phyloP scores from a whole-genome alignment of 2,113 vertebrate species.

The Zeus faber region DNA sequence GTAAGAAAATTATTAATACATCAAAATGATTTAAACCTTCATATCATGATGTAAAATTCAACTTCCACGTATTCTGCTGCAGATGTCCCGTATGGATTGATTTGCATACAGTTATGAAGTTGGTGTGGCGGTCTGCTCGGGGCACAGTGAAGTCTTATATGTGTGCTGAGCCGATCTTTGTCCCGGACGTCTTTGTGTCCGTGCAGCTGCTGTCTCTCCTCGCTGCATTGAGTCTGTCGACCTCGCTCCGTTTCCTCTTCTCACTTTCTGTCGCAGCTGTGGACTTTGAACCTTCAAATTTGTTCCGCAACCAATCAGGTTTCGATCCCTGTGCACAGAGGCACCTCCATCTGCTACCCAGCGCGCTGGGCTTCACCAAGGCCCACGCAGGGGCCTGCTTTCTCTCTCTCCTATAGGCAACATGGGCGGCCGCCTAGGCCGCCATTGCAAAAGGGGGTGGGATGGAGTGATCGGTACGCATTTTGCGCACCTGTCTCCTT shows the following conservation, averaged over 20 bases:
- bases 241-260: slow-evolving; percentile 70
- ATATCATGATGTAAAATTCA: no score
- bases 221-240: slow-evolving; percentile 38
- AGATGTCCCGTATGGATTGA: no score
- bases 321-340: slow-evolving; percentile 41
- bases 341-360: slow-evolving; percentile 48
- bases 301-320: slow-evolving; percentile 55
- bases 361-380: slow-evolving; percentile 11
- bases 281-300: slow-evolving; percentile 56
- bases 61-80: no score
- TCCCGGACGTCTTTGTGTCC: slow-evolving; percentile 44
- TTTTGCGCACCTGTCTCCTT: no score
- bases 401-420: slow-evolving; percentile 19
- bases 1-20: no score
- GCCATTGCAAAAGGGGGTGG: no score
- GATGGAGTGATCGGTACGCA: no score
- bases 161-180: slow-evolving; percentile 31
- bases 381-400: slow-evolving; percentile 7
- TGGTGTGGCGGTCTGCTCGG: no score
- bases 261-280: slow-evolving; percentile 61
- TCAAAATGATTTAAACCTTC: no score
- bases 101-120: no score
- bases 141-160: no score
- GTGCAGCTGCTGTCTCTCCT: slow-evolving; percentile 69
- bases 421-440: no score